A percentile compares a stretch with the other conserved stretches of the same genome.
phyloP scores from a whole-genome alignment of 2,888 invertebrate genomes.

The Minunthozetes semirufus region DNA sequence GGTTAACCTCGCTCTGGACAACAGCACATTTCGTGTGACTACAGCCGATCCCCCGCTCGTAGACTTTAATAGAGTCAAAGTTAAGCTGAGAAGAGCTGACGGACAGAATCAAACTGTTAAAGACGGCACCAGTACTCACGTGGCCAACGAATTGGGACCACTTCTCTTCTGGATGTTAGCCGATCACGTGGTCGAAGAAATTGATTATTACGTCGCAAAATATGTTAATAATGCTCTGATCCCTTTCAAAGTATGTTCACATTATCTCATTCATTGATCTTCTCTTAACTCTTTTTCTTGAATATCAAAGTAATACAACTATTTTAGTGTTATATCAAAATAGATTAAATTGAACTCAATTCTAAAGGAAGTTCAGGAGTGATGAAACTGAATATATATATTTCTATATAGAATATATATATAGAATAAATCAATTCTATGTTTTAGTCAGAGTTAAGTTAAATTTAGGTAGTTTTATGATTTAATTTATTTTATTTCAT shows the following conservation, averaged over 20 bases:
- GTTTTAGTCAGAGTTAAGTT: too few species aligned
- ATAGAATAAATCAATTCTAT: too few species aligned
- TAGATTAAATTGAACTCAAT: too few species aligned
- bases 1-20: slow-evolving; percentile 42
- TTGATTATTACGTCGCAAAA: slow-evolving; percentile 39
- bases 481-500: slow-evolving; percentile 29
- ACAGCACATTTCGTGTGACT: slow-evolving; percentile 40
- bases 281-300: neutral
- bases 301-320: neutral
- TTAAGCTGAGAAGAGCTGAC: slow-evolving; percentile 39
- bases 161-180: slow-evolving; percentile 43
- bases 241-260: slow-evolving; percentile 35
- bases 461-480: neutral
- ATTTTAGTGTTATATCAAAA: neutral
- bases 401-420: too few species aligned
- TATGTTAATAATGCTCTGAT: slow-evolving; percentile 41
- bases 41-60: slow-evolving; percentile 43
- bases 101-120: neutral
- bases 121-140: slow-evolving; percentile 20
- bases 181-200: slow-evolving; percentile 41
- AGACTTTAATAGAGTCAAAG: slow-evolving; percentile 41
- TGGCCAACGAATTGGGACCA: slow-evolving; percentile 41
- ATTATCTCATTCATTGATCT: neutral
- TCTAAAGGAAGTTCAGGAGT: too few species aligned
- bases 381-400: too few species aligned